A percentile compares a stretch with the other conserved stretches of the same genome.
Conservation (phyloP, 2,888 invertebrate genomes). For the Schizotus pectinicornis region DNA sequence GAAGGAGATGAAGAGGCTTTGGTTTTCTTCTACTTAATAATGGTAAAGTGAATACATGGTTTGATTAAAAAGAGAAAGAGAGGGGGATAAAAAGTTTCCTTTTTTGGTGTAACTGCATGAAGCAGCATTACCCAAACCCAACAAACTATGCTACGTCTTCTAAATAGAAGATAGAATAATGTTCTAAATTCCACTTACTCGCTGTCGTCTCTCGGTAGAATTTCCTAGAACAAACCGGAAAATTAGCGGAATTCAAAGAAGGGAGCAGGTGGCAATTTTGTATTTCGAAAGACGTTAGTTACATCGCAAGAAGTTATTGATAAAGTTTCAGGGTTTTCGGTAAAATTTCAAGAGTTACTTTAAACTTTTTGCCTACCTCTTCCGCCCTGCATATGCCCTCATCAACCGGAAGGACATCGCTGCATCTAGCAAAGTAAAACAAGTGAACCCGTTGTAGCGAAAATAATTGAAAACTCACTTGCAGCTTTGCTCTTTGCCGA, state of each 20-base stretch:
- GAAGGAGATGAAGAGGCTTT: no score
- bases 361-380: slow-evolving; percentile 26
- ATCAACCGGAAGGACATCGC: not conserved
- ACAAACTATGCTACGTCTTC: no score
- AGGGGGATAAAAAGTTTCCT: no score
- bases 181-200: slow-evolving; percentile 22
- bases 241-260: not conserved
- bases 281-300: not conserved
- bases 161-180: no score
- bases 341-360: slow-evolving; percentile 21
- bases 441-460: not conserved
- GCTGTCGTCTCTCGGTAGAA: not conserved
- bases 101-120: no score
- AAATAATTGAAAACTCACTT: slow-evolving; percentile 9
- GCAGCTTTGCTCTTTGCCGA: slow-evolving; percentile 33
- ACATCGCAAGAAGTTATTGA: not conserved
- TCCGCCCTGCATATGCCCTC: slow-evolving; percentile 1
- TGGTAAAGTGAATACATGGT: no score
- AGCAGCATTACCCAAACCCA: no score
- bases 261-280: not conserved
- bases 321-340: not conserved
- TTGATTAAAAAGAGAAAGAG: no score
- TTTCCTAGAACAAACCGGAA: slow-evolving; percentile 11
- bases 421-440: slow-evolving; percentile 2
- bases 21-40: no score